These are phyloP conservation scores for Drosophila nannoptera DNA, from an alignment of 1,140 invertebrate species.

Conservation along the genomic window DNA sequence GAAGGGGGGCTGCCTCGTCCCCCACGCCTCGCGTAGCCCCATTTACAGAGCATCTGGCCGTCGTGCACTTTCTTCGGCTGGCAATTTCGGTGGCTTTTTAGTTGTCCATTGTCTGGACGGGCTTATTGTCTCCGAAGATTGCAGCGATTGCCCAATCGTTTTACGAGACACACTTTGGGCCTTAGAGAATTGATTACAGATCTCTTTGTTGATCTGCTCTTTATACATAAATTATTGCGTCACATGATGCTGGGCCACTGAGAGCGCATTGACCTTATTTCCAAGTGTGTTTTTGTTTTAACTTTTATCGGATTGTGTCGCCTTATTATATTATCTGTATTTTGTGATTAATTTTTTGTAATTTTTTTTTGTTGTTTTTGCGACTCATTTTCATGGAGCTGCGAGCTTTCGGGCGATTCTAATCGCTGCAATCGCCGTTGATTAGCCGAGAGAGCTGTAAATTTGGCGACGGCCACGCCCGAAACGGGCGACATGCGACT, in stretches of 20 bases:
- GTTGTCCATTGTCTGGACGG: slow-evolving; percentile 38
- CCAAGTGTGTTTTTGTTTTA: neutral
- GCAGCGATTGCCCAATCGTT: slow-evolving; percentile 47
- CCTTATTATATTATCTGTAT: too few relatives aligned
- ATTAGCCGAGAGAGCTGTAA: too few relatives aligned
- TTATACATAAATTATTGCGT: slow-evolving; percentile 50
- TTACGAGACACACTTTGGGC: slow-evolving; percentile 33
- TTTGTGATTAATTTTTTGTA: neutral
- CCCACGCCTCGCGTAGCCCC: too few relatives aligned
- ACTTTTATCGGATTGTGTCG: too few relatives aligned
- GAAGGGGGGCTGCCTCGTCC: too few relatives aligned
- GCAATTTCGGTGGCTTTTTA: slow-evolving; percentile 3
- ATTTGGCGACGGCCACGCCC: slow-evolving; percentile 2
- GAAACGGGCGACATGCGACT: slow-evolving; percentile 29
- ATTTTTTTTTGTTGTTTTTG: neutral
- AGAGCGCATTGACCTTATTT: slow-evolving; percentile 49
- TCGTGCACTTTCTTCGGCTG: neutral
- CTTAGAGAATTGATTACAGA: slow-evolving; percentile 44
- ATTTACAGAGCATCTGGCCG: slow-evolving; percentile 5
- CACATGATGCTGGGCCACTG: slow-evolving; percentile 15
- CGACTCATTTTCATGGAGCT: neutral
- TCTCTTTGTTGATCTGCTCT: slow-evolving; percentile 40
- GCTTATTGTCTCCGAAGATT: slow-evolving; percentile 24
- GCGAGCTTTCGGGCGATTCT: slow-evolving; percentile 21
- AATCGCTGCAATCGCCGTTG: neutral